phyloP scores from a whole-genome alignment of 2,113 vertebrate species.

The Dicentrarchus labrax region DNA sequence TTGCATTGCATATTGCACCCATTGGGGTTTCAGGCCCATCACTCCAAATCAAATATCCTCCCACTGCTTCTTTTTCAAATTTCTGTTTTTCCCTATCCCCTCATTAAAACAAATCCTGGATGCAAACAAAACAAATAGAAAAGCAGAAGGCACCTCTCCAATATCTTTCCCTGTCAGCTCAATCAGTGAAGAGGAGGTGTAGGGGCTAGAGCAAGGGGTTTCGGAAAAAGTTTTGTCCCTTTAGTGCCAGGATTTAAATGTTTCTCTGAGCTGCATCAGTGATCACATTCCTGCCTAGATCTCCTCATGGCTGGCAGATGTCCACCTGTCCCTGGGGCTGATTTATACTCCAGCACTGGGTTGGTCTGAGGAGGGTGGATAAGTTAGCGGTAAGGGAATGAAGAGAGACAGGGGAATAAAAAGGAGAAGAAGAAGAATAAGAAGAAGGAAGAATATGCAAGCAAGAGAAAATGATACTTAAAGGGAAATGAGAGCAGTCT shows the following conservation, averaged over 20 bases:
- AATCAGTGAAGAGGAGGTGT: conserved; percentile 28
- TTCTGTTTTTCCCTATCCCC: conserved; percentile 20
- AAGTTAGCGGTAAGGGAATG: conserved; percentile 6
- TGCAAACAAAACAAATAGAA: conserved; percentile 25
- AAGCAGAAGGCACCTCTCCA: conserved; percentile 31
- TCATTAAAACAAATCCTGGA: conserved; percentile 27
- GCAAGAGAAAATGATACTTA: conserved; percentile 27
- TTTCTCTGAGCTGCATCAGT: conserved; percentile 49
- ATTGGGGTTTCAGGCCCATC: conserved; percentile 23
- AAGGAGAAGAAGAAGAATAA: not conserved
- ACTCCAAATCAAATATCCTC: conserved; percentile 55
- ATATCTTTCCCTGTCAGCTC: conserved; percentile 25
- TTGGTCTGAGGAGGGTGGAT: conserved; percentile 48
- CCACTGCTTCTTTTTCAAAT: conserved; percentile 29
- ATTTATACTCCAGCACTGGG: conserved; percentile 66
- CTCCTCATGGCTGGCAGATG: conserved; percentile 73
- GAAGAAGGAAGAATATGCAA: conserved; percentile 5
- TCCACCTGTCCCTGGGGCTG: conserved; percentile 75
- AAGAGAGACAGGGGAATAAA: not conserved
- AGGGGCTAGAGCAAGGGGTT: not conserved
- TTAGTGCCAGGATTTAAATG: conserved; percentile 49
- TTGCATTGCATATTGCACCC: conserved; percentile 11
- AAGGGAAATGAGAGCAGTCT: conserved; percentile 35
- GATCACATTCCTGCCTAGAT: conserved; percentile 69
- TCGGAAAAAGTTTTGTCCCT: conserved; percentile 10